Evolutionary conservation across 2,113 vertebrate genomes (phyloP).

Genomic region (Corythaeola cristata): DNA sequence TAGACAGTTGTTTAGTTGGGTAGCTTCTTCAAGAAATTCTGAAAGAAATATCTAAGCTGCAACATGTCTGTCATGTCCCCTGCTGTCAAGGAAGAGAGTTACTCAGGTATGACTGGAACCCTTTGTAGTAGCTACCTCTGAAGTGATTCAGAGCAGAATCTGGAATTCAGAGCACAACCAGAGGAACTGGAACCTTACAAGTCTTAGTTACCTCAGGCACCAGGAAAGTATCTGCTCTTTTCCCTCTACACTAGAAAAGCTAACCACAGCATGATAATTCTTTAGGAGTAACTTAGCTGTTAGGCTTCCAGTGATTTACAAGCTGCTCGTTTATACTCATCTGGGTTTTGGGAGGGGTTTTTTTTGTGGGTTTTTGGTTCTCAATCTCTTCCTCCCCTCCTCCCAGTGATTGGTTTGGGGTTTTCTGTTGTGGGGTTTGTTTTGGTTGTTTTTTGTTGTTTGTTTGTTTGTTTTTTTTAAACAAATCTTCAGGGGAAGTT

Average conservation of each 20-base stretch:
- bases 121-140: neutral
- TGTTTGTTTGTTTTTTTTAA: neutral
- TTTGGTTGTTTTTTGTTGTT: too few relatives aligned
- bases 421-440: neutral
- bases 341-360: neutral
- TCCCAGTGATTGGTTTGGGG: neutral
- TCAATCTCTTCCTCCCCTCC: neutral
- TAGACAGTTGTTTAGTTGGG: neutral
- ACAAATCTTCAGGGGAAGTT: neutral
- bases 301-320: neutral
- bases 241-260: neutral
- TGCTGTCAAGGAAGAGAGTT: neutral
- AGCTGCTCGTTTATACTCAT: neutral
- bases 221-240: neutral
- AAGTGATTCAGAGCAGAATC: neutral
- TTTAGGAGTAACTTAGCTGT: neutral
- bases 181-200: neutral
- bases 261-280: neutral
- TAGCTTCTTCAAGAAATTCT: neutral
- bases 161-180: too few relatives aligned
- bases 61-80: rapidly evolving
- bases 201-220: neutral
- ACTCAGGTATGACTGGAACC: neutral
- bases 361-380: neutral
- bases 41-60: neutral